Evolutionary conservation across 2,113 vertebrate genomes (phyloP).

Genomic region (Heptranchias perlo): DNA sequence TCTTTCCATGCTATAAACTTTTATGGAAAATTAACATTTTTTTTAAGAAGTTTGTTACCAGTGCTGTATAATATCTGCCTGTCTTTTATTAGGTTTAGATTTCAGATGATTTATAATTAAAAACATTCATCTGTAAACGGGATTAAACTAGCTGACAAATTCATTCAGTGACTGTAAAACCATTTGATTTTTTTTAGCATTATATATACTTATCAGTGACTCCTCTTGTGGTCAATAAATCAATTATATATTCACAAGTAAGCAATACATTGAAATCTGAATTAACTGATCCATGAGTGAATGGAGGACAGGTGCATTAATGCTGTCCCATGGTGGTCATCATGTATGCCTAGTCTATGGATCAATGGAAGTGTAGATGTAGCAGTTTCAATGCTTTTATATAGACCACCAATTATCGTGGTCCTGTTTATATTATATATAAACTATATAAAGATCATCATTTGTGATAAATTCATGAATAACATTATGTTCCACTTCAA

Average conservation of each 20-base stretch:
- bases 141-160: slow-evolving; percentile 46
- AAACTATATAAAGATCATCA: background rate
- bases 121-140: slow-evolving; percentile 43
- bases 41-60: background rate
- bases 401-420: background rate
- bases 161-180: slow-evolving; percentile 42
- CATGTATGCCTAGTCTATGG: background rate
- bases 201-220: slow-evolving; percentile 30
- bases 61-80: background rate
- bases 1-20: background rate
- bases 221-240: background rate
- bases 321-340: background rate
- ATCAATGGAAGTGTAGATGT: background rate
- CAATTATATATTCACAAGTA: background rate
- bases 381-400: background rate
- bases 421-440: background rate
- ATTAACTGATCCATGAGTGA: background rate
- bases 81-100: slow-evolving; percentile 25
- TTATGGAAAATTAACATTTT: background rate
- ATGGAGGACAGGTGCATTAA: background rate
- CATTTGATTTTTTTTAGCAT: slow-evolving; percentile 31
- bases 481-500: background rate
- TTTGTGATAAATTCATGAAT: background rate
- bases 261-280: background rate
- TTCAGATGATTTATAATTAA: slow-evolving; percentile 45